A percentile compares a stretch with the other conserved stretches of the same genome.
phyloP scores from a whole-genome alignment of 2,113 vertebrate genomes.

The Myrmophylax atrothorax region DNA sequence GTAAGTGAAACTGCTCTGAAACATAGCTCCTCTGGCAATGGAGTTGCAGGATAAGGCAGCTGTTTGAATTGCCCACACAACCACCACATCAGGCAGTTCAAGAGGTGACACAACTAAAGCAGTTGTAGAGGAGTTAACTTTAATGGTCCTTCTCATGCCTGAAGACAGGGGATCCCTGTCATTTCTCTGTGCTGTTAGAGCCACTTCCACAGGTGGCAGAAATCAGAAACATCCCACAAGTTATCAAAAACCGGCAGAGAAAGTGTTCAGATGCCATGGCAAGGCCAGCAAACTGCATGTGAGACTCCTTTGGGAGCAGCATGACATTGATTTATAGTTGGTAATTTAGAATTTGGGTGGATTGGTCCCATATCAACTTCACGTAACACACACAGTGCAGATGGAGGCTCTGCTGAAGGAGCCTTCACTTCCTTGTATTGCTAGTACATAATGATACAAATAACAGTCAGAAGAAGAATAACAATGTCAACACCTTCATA shows the following conservation, averaged over 20 bases:
- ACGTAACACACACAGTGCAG: not conserved
- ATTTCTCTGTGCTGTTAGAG: not conserved
- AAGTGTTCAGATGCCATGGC: not conserved
- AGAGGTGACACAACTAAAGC: not conserved
- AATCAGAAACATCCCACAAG: not conserved
- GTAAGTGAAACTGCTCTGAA: not conserved
- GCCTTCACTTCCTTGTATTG: not conserved
- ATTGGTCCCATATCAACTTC: not conserved
- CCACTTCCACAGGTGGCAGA: not conserved
- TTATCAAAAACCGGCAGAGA: not conserved
- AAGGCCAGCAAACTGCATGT: not conserved
- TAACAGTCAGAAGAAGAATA: not conserved
- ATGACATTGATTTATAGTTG: not conserved
- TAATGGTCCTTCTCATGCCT: not conserved
- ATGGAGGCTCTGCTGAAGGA: not conserved
- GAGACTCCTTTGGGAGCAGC: not conserved
- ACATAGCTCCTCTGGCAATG: not conserved
- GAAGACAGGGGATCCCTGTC: not conserved
- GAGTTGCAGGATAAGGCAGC: not conserved
- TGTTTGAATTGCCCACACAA: not conserved
- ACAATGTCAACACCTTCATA: not conserved
- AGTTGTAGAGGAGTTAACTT: not conserved
- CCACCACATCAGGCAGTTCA: not conserved
- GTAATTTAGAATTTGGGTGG: not conserved
- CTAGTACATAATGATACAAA: not conserved